Conservation (phyloP, 2,888 invertebrate species). For the Tachina lurida region DNA sequence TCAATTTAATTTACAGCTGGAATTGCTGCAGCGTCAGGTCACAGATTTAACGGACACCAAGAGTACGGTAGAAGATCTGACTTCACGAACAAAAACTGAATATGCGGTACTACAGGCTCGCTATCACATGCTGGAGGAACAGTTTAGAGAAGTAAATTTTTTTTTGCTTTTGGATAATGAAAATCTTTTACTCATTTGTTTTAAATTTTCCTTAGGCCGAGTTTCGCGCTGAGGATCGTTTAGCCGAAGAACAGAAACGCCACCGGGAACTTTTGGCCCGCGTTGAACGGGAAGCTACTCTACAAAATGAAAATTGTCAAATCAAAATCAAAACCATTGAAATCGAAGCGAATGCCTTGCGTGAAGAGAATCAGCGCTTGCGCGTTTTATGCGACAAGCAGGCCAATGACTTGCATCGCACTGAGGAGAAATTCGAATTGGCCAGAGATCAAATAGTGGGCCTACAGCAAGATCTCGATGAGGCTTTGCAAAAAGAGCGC, state of each 20-base stretch:
- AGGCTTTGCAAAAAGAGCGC: slow-evolving; percentile 84
- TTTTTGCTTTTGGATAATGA: slow-evolving; percentile 31
- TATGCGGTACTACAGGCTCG: slow-evolving; percentile 95
- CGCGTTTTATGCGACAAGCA: slow-evolving; percentile 86
- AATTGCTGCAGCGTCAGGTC: slow-evolving; percentile 96
- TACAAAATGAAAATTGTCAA: slow-evolving; percentile 90
- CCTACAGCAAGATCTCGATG: slow-evolving; percentile 84
- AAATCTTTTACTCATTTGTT: not conserved
- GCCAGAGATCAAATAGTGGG: slow-evolving; percentile 84
- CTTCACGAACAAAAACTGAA: slow-evolving; percentile 94
- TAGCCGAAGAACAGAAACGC: slow-evolving; percentile 92
- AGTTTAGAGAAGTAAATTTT: slow-evolving; percentile 85
- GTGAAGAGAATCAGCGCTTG: slow-evolving; percentile 87
- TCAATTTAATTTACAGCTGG: slow-evolving; percentile 87
- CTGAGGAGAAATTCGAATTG: slow-evolving; percentile 85
- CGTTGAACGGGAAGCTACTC: slow-evolving; percentile 91
- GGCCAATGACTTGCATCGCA: slow-evolving; percentile 84
- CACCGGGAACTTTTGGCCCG: slow-evolving; percentile 92
- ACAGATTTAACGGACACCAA: slow-evolving; percentile 94
- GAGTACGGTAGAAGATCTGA: slow-evolving; percentile 93
- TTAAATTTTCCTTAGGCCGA: slow-evolving; percentile 85
- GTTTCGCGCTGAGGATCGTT: slow-evolving; percentile 88
- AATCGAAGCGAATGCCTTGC: slow-evolving; percentile 86
- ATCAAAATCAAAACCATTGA: slow-evolving; percentile 88
- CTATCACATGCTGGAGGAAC: slow-evolving; percentile 95